These are phyloP conservation scores for Scleropages formosus DNA, from an alignment of 2,797 vertebrate species.

Conservation along the genomic window DNA sequence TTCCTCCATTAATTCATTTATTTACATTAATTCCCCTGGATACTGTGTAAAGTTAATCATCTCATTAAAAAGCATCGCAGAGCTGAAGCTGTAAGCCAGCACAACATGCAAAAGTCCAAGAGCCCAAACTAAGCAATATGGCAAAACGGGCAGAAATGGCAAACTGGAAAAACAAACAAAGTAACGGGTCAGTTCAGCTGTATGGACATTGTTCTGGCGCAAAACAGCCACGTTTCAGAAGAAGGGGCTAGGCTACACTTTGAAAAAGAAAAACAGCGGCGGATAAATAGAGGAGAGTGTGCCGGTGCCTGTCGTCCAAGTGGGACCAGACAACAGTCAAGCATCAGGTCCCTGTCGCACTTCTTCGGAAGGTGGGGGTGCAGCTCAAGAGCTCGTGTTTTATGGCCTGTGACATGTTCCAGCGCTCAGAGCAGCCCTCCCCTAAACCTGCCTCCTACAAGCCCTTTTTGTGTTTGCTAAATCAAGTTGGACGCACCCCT, in stretches of 20 bases:
- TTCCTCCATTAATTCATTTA: constrained; percentile 61
- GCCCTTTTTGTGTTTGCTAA: constrained; percentile 81
- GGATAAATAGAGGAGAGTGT: constrained; percentile 42
- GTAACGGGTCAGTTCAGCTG: neutral
- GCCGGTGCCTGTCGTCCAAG: constrained; percentile 30
- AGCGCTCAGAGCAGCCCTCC: constrained; percentile 72
- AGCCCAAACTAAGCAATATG: neutral
- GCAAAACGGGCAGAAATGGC: neutral
- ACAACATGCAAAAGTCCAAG: neutral
- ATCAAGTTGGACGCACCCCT: constrained; percentile 75
- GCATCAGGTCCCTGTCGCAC: constrained; percentile 57
- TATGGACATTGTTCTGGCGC: neutral
- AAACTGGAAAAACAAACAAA: neutral
- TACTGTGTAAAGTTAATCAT: constrained; percentile 37
- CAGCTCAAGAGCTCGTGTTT: constrained; percentile 80
- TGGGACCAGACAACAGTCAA: constrained; percentile 24
- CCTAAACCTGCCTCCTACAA: constrained; percentile 87
- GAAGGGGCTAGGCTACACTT: neutral
- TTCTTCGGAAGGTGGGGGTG: constrained; percentile 62
- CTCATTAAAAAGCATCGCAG: constrained; percentile 19
- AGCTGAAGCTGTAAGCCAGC: neutral
- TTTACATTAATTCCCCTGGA: constrained; percentile 49
- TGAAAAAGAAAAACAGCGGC: neutral
- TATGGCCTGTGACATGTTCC: constrained; percentile 82
- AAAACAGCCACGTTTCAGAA: neutral